phyloP scores from a whole-genome alignment of 1,140 invertebrate species.

The Bombus waltoni region DNA sequence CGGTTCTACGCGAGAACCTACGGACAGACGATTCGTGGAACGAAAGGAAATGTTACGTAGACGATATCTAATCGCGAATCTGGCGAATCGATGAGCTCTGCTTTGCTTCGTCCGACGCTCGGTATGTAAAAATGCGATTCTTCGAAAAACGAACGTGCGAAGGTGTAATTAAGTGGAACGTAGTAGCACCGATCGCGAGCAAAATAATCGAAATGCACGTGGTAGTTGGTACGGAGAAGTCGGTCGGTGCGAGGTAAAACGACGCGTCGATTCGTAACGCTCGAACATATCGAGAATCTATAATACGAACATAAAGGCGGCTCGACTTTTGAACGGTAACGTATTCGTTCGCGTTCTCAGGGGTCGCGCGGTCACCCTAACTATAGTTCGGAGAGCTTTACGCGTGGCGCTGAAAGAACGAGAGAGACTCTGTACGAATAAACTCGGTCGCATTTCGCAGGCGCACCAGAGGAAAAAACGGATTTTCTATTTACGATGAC shows the following conservation, averaged over 20 bases:
- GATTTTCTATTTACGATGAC: slow-evolving; percentile 82
- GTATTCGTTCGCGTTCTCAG: slow-evolving; percentile 10
- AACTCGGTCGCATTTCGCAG: slow-evolving; percentile 73
- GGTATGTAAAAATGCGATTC: too few relatives aligned
- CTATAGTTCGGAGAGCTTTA: slow-evolving; percentile 11
- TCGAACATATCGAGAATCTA: background rate
- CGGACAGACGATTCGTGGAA: too few relatives aligned
- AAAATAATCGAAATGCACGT: background rate
- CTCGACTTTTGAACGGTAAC: slow-evolving; percentile 10
- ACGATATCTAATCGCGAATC: too few relatives aligned
- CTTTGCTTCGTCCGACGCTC: too few relatives aligned
- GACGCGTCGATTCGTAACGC: background rate
- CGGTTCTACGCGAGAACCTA: too few relatives aligned
- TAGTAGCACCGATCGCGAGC: too few relatives aligned
- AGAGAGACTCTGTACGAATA: slow-evolving; percentile 70
- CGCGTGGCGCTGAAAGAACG: slow-evolving; percentile 64
- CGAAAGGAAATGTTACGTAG: too few relatives aligned
- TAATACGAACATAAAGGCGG: slow-evolving; percentile 4
- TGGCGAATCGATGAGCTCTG: too few relatives aligned
- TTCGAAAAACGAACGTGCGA: too few relatives aligned
- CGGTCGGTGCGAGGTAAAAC: background rate
- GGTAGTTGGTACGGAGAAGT: background rate
- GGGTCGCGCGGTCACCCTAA: slow-evolving; percentile 18
- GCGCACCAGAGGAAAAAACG: slow-evolving; percentile 70
- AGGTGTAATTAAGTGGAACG: too few relatives aligned